Conservation (phyloP, 1,140 invertebrate genomes). For the Heterodera schachtii region DNA sequence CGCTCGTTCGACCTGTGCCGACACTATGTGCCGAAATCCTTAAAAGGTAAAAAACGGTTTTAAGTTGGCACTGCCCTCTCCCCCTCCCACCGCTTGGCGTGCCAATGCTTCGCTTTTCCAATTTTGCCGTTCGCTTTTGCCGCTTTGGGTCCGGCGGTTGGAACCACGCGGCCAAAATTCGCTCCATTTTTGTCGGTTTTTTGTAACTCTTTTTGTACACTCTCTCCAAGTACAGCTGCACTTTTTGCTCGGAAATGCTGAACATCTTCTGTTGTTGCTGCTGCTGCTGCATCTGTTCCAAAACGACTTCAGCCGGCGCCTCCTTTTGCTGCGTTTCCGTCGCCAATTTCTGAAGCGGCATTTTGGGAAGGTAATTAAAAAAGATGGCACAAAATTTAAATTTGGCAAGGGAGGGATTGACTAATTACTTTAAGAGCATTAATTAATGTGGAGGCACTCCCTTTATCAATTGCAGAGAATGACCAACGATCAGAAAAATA, state of each 20-base stretch:
- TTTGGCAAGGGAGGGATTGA: too few relatives aligned
- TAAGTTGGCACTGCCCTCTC: too few relatives aligned
- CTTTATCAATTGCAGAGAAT: too few relatives aligned
- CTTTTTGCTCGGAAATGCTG: background rate
- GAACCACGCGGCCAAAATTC: background rate
- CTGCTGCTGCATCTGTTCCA: background rate
- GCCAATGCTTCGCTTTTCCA: conserved; percentile 22
- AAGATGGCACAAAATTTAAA: too few relatives aligned
- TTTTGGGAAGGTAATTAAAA: too few relatives aligned
- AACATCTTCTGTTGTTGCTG: background rate
- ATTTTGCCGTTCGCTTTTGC: conserved; percentile 1
- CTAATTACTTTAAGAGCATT: too few relatives aligned
- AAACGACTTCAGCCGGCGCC: background rate
- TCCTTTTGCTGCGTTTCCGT: background rate
- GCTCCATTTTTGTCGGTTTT: conserved; percentile 3
- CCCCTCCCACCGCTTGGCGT: background rate
- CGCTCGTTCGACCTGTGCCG: conserved; percentile 4
- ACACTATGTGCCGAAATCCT: conserved; percentile 26
- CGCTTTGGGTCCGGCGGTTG: conserved; percentile 14
- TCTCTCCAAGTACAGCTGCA: background rate
- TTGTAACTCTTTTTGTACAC: conserved; percentile 1
- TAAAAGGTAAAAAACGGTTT: background rate
- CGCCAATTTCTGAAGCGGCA: background rate
- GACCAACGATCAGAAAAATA: too few relatives aligned
- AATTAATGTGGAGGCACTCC: too few relatives aligned